phyloP scores from a whole-genome alignment of 92 coral and sea anemone species.

The Pocillopora meandrina region DNA sequence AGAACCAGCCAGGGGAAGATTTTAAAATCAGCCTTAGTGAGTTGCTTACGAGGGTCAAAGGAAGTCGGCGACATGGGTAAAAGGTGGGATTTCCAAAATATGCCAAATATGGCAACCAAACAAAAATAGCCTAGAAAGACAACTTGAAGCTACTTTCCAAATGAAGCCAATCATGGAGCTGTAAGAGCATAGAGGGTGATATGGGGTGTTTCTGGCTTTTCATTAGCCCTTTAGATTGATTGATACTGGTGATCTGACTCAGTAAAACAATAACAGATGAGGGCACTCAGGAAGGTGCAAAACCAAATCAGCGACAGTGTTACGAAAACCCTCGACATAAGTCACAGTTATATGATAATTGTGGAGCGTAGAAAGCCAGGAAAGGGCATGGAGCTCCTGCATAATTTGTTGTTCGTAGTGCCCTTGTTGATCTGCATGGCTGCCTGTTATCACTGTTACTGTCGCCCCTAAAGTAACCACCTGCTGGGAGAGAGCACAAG shows the following conservation, averaged over 20 bases:
- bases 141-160: conserved; percentile 15
- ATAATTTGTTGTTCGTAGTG: conserved; percentile 34
- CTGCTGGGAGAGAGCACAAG: no score
- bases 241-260: neutral
- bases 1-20: conserved; percentile 30
- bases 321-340: conserved; percentile 19
- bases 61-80: conserved; percentile 4
- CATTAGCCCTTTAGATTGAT: neutral
- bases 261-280: neutral
- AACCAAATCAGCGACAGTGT: neutral
- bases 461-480: no score
- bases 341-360: conserved; percentile 34
- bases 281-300: neutral
- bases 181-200: conserved; percentile 11
- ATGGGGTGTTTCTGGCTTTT: conserved; percentile 6
- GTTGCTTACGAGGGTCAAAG: conserved; percentile 37
- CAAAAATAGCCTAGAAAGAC: conserved; percentile 52
- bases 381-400: conserved; percentile 31
- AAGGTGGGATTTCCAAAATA: conserved; percentile 8
- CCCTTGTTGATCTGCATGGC: conserved; percentile 49
- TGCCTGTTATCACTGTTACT: conserved; percentile 5
- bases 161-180: conserved; percentile 12
- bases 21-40: conserved; percentile 44
- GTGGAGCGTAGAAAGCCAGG: conserved; percentile 34
- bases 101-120: conserved; percentile 36